Evolutionary conservation across 2,113 vertebrate genomes (phyloP), one percentile per base, ranked within the genome.

Genomic region (Melanocharis versteri): DNA sequence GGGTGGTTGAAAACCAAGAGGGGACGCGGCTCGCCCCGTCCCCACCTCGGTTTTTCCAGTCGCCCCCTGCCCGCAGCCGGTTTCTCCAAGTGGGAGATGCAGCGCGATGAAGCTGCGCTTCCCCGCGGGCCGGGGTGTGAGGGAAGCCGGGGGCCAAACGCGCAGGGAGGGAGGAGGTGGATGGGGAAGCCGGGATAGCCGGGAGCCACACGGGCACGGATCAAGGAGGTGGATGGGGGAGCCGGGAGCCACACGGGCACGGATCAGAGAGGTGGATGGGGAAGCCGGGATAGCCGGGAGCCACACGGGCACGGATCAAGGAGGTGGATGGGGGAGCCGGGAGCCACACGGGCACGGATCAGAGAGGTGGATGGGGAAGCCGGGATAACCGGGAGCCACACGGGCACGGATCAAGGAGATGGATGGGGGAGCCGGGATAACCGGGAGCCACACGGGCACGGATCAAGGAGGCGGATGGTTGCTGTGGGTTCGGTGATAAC

Each of bases 1-100:
- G 35, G 47, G 3, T 5, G 77, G 6, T 13, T 12, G 73, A 24
- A 48, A 15, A 44, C 4, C 10, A 10, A 39, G n/a, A 19, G 17
- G 37, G 8, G 24, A 6, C 5, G 3, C 6, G 9, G 30, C 7
- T 65, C 7, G 4, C 11, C 24, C 18, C 21, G 24, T 5, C 35
- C 6, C 33, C 10, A 23, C 1, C 27, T 1, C 22, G n/a, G n/a
- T 50, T 16, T 27, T 8, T 7, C 10, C 19, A 1, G 4, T 12
- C 13, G 30, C 42, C 24, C 24, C 9, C 16, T 39, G 28, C 2
- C 62, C 47, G 2, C 24, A 17, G 53, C 33, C 16, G 12, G 7
- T 13, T 27, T 33, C 40, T n/a, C 17, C 5, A 0, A 40, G 0
- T n/a, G 61, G 44, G 22, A 10, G 58, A 62, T 11, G 53, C 26